Evolutionary conservation across 2,888 invertebrate genomes (phyloP).

Genomic region (Acholoe squamosa): DNA sequence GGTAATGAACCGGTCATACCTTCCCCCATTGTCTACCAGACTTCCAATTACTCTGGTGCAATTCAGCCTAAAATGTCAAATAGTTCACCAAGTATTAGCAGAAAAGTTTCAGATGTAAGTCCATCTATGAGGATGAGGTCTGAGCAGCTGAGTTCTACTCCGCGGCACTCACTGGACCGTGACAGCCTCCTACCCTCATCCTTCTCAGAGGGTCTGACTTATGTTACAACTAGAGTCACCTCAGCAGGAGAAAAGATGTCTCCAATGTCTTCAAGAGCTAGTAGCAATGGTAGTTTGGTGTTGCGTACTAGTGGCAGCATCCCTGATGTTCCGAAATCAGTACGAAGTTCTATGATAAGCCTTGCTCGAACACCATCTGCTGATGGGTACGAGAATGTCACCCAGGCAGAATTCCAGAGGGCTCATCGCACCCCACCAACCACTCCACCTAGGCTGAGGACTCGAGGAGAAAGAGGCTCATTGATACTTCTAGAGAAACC

Average conservation of each 20-base stretch:
- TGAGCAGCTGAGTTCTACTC: neutral
- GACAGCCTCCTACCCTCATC: neutral
- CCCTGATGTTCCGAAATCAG: neutral
- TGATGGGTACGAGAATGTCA: constrained; percentile 30
- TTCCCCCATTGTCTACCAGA: constrained; percentile 22
- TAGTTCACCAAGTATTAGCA: neutral
- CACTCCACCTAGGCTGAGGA: neutral
- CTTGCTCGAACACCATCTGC: constrained; percentile 1
- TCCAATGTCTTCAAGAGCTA: neutral
- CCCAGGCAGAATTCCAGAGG: neutral
- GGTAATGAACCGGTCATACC: neutral
- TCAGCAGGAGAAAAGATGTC: constrained; percentile 11
- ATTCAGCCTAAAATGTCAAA: neutral
- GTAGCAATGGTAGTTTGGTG: neutral
- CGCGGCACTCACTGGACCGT: neutral
- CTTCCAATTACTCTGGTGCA: neutral
- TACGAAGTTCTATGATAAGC: neutral
- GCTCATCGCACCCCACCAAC: neutral
- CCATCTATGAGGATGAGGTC: neutral
- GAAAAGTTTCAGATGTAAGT: neutral
- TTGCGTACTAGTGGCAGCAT: neutral
- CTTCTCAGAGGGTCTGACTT: neutral
- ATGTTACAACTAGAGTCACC: neutral
- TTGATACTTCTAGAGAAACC: constrained; percentile 22
- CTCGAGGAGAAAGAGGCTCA: neutral